Evolutionary conservation across 2,888 invertebrate genomes (phyloP), one percentile per base, ranked within the genome.

Genomic region (Drosophila lutescens): DNA sequence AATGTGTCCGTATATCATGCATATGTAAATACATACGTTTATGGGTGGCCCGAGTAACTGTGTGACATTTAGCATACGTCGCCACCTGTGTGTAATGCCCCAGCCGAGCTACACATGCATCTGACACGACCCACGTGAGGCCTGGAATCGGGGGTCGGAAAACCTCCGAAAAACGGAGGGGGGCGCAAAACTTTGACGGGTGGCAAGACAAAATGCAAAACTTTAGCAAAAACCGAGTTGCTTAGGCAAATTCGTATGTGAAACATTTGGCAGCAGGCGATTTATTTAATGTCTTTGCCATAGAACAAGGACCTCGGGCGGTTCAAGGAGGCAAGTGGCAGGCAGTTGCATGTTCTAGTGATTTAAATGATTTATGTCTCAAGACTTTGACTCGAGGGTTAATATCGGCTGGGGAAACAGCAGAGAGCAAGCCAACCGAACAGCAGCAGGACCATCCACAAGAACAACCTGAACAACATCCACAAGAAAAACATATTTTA

Each of bases 321-420:
- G 54, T 17, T 43, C 44, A 62, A 53, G 50, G 44, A 51, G 49
- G 44, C 51, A 26, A 46, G 6, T 54, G 65, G 50, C 30, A 57
- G 51, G 51, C 49, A 62, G 54, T 88, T 91, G 90, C 91, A 90
- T 91, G 91, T 90, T 91, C 85, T 89, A 91, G 92, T 91, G 92
- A 92, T 92, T 92, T 92, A 91, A 81, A 90, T 92, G 91, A 92
- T 92, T 91, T 92, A 92, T 92, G 90, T 87, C 80, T 74, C 77
- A 86, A 84, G 85, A 88, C 85, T 85, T 81, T 78, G 80, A 79
- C 90, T 89, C 65, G 85, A 78, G 90, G 90, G 89, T 88, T 89
- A 84, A 86, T 88, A 89, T 88, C 80, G 85, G 81, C 82, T 74
- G 76, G 49, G 57, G 68, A 60, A 60, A 61, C 56, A 61, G 61